These are phyloP conservation scores for Apocheima hispidaria DNA, from an alignment of 2,888 invertebrate genomes.

Conservation along the genomic window DNA sequence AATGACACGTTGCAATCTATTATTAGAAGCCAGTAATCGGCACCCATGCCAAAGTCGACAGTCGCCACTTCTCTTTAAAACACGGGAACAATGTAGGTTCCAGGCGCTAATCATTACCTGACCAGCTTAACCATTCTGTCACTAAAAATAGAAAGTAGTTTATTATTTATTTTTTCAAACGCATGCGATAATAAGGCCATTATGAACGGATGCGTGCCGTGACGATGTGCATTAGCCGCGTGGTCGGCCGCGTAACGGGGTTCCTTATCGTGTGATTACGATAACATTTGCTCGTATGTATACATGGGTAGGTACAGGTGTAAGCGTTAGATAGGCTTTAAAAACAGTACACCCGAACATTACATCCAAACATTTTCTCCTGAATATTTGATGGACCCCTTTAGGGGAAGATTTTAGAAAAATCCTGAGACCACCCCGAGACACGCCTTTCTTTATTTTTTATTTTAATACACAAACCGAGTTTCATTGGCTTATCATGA, in stretches of 20 bases:
- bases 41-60: neutral
- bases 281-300: slow-evolving; percentile 9
- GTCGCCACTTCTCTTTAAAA: too few relatives aligned
- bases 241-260: slow-evolving; percentile 7
- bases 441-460: too few relatives aligned
- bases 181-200: slow-evolving; percentile 14
- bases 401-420: too few relatives aligned
- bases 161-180: slow-evolving; percentile 30
- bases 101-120: slow-evolving; percentile 6
- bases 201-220: slow-evolving; percentile 4
- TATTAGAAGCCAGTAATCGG: neutral
- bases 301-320: neutral
- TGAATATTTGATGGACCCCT: too few relatives aligned
- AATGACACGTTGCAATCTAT: neutral
- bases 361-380: too few relatives aligned
- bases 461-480: too few relatives aligned
- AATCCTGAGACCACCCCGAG: too few relatives aligned
- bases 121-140: slow-evolving; percentile 14
- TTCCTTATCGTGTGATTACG: slow-evolving; percentile 20
- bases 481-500: too few relatives aligned
- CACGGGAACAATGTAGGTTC: neutral
- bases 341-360: too few relatives aligned
- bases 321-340: too few relatives aligned
- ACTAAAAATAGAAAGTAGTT: slow-evolving; percentile 14
- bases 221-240: neutral